These are phyloP conservation scores for Lepidocolaptes lacrymiger DNA, from an alignment of 2,797 vertebrate species.

Conservation along the genomic window DNA sequence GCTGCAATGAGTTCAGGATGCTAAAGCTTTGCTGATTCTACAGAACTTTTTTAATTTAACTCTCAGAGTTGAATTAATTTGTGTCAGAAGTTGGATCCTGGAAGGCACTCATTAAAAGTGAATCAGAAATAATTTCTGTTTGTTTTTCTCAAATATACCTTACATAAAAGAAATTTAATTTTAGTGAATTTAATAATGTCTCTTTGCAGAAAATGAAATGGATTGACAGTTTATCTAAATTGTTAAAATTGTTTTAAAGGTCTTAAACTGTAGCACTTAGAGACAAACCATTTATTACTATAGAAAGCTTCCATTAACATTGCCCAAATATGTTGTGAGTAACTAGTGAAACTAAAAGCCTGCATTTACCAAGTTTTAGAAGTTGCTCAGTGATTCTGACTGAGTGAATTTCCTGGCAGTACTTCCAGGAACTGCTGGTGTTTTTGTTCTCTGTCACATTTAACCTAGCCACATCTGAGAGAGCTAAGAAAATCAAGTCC, in stretches of 20 bases:
- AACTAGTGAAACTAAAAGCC: not conserved
- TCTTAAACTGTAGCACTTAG: not conserved
- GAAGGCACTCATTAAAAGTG: not conserved
- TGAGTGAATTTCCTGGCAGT: not conserved
- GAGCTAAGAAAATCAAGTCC: not conserved
- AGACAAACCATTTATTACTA: not conserved
- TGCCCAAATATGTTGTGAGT: not conserved
- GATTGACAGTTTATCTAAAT: not conserved
- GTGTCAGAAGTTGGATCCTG: not conserved
- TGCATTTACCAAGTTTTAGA: not conserved
- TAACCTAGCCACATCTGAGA: not conserved
- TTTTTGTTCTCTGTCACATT: not conserved
- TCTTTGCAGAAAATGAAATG: not conserved
- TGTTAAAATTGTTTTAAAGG: not conserved
- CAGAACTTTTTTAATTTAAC: not conserved
- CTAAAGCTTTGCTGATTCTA: not conserved
- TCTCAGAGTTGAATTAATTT: not conserved
- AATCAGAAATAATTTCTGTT: conserved; percentile 1
- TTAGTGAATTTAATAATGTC: not conserved
- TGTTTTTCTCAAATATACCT: not conserved
- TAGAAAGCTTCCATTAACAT: not conserved
- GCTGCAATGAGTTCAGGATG: not conserved
- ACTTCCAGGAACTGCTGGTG: not conserved
- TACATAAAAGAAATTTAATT: not conserved
- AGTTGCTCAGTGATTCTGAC: not conserved